These are phyloP conservation scores for Allolobophora icterica DNA, from an alignment of 2,888 invertebrate species.

Conservation along the genomic window DNA sequence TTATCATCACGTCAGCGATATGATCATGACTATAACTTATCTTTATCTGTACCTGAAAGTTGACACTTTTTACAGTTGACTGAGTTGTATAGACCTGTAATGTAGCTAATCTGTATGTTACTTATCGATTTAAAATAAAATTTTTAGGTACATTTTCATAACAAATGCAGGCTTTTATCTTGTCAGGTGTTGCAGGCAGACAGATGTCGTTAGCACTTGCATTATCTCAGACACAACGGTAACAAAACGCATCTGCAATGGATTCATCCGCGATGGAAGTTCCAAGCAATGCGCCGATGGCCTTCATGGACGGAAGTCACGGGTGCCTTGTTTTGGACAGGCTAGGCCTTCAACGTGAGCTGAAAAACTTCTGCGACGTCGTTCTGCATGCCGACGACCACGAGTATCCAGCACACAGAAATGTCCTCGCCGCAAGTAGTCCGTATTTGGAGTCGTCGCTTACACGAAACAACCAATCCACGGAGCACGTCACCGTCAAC, in stretches of 20 bases:
- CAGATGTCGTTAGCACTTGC: neutral
- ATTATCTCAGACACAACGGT: neutral
- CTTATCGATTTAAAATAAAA: neutral
- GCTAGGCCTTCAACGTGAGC: neutral
- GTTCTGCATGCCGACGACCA: neutral
- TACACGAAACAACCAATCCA: neutral
- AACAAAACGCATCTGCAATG: neutral
- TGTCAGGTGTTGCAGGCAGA: neutral
- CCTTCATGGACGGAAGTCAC: neutral
- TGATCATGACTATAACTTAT: neutral
- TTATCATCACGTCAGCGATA: neutral
- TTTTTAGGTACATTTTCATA: neutral
- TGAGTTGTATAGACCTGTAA: neutral
- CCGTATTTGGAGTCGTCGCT: conserved; percentile 45
- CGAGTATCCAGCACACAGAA: conserved; percentile 20
- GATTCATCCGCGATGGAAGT: neutral
- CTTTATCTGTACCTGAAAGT: neutral
- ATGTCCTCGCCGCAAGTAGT: conserved; percentile 48
- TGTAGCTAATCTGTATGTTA: neutral
- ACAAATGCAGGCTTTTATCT: neutral
- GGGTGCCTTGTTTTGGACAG: neutral
- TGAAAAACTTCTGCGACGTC: conserved; percentile 19
- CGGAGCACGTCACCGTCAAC: conserved; percentile 8
- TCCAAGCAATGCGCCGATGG: neutral
- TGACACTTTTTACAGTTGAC: no score